Percentiles rank a stretch among this genome's conserved stretches.
phyloP scores from a whole-genome alignment of 2,888 invertebrate genomes.

The Torymus texanus region DNA sequence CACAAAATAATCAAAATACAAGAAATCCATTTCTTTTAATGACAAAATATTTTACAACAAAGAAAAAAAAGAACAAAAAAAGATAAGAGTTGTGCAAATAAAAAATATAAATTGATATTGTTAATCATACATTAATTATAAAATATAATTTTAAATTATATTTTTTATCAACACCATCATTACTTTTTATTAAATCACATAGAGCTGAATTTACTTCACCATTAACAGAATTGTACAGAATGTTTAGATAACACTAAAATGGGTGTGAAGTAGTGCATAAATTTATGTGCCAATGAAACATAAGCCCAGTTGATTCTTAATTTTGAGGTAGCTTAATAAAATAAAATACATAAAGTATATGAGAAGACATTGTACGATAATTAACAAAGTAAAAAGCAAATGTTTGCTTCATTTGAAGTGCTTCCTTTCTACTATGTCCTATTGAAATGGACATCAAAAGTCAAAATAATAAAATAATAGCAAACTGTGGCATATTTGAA shows the following conservation, averaged over 20 bases:
- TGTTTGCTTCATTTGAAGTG: constrained; percentile 14
- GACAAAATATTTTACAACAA: not conserved
- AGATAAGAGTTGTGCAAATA: too few species aligned
- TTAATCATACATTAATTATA: too few species aligned
- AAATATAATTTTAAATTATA: too few species aligned
- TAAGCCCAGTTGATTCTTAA: not conserved
- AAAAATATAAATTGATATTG: too few species aligned
- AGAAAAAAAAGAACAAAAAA: not conserved
- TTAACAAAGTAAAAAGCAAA: constrained; percentile 14
- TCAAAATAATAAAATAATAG: constrained; percentile 12
- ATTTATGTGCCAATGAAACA: constrained; percentile 23
- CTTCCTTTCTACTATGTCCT: constrained; percentile 1
- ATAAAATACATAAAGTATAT: not conserved
- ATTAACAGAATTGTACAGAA: too few species aligned
- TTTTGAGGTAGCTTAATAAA: constrained; percentile 12
- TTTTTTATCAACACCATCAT: too few species aligned
- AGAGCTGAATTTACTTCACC: too few species aligned
- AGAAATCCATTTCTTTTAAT: not conserved
- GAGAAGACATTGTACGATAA: constrained; percentile 19
- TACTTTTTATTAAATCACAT: too few species aligned
- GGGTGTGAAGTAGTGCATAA: not conserved
- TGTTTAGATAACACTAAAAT: too few species aligned
- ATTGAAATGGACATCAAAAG: not conserved
- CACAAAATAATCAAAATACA: not conserved
- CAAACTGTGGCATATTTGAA: constrained; percentile 4